Conservation (phyloP, 2,113 vertebrate genomes). For the Oenanthe oenanthe region DNA sequence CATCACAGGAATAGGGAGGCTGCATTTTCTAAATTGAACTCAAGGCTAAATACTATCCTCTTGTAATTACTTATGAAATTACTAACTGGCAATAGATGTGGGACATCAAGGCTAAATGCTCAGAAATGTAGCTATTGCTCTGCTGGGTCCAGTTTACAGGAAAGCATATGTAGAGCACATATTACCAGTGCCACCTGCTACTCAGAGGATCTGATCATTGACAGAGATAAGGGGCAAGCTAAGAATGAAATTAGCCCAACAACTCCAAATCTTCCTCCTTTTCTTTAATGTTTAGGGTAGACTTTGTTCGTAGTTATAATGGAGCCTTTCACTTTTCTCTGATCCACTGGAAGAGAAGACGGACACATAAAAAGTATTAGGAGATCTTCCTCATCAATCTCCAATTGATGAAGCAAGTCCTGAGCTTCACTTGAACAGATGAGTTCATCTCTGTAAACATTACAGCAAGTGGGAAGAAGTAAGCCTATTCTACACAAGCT, state of each 20-base stretch:
- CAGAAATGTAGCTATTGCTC: background rate
- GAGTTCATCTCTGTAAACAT: background rate
- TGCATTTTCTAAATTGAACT: background rate
- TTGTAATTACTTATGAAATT: constrained; percentile 6
- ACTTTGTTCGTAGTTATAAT: background rate
- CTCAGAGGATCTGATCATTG: background rate
- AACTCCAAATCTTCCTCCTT: background rate
- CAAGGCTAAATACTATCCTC: constrained; percentile 23
- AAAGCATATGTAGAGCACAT: background rate
- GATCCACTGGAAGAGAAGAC: background rate
- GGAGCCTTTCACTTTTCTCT: background rate
- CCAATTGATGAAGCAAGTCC: background rate
- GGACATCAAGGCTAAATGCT: constrained; percentile 1
- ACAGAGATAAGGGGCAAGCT: background rate
- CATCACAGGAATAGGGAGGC: background rate
- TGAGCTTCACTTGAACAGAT: background rate
- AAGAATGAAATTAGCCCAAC: background rate
- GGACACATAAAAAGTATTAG: background rate
- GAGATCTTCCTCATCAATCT: background rate
- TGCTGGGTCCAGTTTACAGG: background rate
- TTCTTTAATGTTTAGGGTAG: background rate
- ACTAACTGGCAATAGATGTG: background rate
- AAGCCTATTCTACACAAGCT: background rate
- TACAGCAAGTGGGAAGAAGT: background rate
- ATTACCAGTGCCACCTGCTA: background rate